Evolutionary conservation across 2,797 vertebrate genomes (phyloP).

Genomic region (Falco columbarius): DNA sequence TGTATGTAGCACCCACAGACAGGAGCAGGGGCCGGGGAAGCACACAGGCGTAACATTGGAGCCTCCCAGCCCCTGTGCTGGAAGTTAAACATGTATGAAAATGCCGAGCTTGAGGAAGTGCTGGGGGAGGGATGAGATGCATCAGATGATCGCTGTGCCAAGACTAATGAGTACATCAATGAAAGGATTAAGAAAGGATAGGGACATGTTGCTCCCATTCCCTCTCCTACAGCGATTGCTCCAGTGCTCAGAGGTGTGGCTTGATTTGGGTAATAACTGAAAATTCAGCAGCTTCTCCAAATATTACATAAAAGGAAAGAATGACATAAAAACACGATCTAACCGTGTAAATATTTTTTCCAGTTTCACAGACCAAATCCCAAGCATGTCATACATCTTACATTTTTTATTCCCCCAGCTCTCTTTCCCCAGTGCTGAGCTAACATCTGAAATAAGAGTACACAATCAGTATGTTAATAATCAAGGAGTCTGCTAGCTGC

Average conservation of each 20-base stretch:
- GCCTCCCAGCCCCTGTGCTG: background rate
- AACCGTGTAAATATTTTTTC: constrained; percentile 48
- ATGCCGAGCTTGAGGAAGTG: background rate
- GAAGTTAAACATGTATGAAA: background rate
- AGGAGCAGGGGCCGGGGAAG: background rate
- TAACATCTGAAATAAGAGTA: constrained; percentile 61
- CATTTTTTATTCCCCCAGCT: constrained; percentile 35
- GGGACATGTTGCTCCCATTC: background rate
- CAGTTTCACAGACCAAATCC: constrained; percentile 58
- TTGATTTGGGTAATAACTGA: constrained; percentile 14
- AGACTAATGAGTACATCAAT: constrained; percentile 2
- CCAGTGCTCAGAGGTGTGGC: constrained; percentile 45
- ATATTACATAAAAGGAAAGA: constrained; percentile 65
- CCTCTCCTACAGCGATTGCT: background rate
- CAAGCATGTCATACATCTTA: constrained; percentile 21
- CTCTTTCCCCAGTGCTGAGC: constrained; percentile 21
- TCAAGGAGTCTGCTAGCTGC: constrained; percentile 28
- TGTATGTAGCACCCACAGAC: background rate
- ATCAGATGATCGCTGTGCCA: background rate
- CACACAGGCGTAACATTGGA: background rate
- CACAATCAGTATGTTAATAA: constrained; percentile 71
- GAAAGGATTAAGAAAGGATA: constrained; percentile 6
- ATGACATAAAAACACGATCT: constrained; percentile 14
- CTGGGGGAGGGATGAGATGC: background rate
- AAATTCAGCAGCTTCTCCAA: constrained; percentile 45